These are phyloP conservation scores for Adelges cooleyi DNA, from an alignment of 1,140 invertebrate species.

Conservation along the genomic window DNA sequence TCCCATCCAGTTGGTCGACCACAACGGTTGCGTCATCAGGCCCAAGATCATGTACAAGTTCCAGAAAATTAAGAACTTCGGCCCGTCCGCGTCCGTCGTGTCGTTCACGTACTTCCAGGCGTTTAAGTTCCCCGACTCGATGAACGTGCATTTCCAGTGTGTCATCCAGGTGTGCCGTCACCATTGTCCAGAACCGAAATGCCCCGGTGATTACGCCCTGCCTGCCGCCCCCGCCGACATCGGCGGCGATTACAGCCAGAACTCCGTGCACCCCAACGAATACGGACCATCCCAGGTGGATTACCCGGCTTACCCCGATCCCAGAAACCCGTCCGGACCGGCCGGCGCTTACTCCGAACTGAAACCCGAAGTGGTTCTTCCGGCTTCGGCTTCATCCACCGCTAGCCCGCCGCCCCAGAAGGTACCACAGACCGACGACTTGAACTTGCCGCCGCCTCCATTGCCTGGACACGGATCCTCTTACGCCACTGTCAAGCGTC, in stretches of 20 bases:
- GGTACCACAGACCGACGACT: constrained; percentile 40
- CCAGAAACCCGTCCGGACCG: constrained; percentile 65
- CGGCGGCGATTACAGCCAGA: constrained; percentile 55
- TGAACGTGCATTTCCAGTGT: constrained; percentile 95
- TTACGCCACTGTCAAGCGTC: constrained; percentile 73
- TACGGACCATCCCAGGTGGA: constrained; percentile 43
- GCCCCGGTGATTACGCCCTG: constrained; percentile 57
- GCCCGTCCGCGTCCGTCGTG: constrained; percentile 81
- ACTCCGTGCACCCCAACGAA: constrained; percentile 48
- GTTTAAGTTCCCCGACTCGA: constrained; percentile 92
- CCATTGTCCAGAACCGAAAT: constrained; percentile 84
- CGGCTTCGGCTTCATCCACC: constrained; percentile 55
- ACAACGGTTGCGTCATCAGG: constrained; percentile 79
- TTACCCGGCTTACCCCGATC: constrained; percentile 46
- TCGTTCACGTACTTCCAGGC: constrained; percentile 88
- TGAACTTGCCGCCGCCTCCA: constrained; percentile 66
- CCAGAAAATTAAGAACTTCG: constrained; percentile 93
- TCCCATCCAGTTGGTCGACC: constrained; percentile 84
- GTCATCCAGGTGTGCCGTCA: constrained; percentile 89
- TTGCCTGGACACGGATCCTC: constrained; percentile 55
- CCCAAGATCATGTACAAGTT: constrained; percentile 88
- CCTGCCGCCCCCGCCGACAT: constrained; percentile 46
- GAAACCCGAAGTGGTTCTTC: constrained; percentile 62
- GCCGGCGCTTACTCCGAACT: constrained; percentile 69
- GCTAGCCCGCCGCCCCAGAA: constrained; percentile 38